phyloP scores from a whole-genome alignment of 2,797 vertebrate genomes.

The Arctocebus calabarensis region DNA sequence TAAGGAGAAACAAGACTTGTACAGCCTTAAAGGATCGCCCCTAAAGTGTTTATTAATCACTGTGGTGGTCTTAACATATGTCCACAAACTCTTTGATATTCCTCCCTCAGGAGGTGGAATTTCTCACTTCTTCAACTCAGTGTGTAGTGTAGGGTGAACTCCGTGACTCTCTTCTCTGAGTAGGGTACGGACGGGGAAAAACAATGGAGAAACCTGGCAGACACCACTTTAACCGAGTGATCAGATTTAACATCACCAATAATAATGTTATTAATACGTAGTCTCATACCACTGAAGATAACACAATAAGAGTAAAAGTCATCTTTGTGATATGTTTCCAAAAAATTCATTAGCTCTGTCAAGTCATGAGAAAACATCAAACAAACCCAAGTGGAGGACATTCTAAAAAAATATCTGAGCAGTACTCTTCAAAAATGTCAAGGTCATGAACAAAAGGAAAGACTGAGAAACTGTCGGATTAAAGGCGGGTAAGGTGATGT shows the following conservation, averaged over 20 bases:
- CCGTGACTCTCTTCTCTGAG: neutral
- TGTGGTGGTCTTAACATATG: neutral
- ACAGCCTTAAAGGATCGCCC: neutral
- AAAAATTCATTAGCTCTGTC: neutral
- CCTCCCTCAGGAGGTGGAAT: neutral
- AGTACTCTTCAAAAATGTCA: neutral
- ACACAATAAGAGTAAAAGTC: neutral
- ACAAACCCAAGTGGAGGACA: neutral
- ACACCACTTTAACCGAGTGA: neutral
- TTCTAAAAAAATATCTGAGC: neutral
- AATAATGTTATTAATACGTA: neutral
- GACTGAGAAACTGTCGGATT: neutral
- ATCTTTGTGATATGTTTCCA: neutral
- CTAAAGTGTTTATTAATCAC: neutral
- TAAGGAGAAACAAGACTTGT: conserved; percentile 15
- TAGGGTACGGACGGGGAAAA: neutral
- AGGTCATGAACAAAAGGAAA: neutral
- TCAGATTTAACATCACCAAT: neutral
- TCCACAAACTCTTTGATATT: neutral
- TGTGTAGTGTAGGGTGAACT: neutral
- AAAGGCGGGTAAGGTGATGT: neutral
- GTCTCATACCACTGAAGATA: neutral
- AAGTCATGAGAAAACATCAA: neutral
- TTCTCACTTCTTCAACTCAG: neutral
- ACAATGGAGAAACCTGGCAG: neutral